A percentile compares a stretch with the other conserved stretches of the same genome.
These are phyloP conservation scores for Nysson spinosus DNA, from an alignment of 2,888 invertebrate species.

Conservation along the genomic window DNA sequence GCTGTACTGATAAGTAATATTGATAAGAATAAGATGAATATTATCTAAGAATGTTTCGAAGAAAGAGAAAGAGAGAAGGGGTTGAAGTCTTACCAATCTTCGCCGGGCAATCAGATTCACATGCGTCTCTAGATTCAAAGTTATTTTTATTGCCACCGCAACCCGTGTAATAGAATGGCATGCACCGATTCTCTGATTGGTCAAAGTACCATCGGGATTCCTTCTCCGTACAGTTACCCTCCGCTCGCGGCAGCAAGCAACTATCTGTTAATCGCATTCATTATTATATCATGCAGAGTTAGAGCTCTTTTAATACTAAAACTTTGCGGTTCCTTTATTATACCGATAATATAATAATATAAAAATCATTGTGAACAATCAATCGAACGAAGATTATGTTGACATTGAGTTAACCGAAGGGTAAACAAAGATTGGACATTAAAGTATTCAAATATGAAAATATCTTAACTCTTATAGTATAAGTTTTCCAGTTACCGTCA, in stretches of 20 bases:
- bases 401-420: too few species aligned
- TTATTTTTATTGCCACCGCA: constrained; percentile 94
- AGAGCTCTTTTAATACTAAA: constrained; percentile 29
- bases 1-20: too few species aligned
- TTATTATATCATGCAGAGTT: constrained; percentile 72
- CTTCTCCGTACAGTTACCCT: constrained; percentile 88
- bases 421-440: too few species aligned
- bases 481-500: too few species aligned
- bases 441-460: too few species aligned
- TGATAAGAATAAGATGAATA: neutral
- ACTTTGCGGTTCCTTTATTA: neutral
- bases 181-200: constrained; percentile 88
- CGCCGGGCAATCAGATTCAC: constrained; percentile 88
- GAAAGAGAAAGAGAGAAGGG: too few species aligned
- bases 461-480: too few species aligned
- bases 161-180: constrained; percentile 95
- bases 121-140: constrained; percentile 86
- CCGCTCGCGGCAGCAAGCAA: constrained; percentile 86
- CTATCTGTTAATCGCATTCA: constrained; percentile 81
- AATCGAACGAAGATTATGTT: too few species aligned
- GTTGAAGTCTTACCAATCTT: constrained; percentile 84
- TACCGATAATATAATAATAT: neutral
- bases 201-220: constrained; percentile 93
- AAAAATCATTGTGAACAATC: too few species aligned
- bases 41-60: neutral